Percentiles rank a stretch among this genome's conserved stretches.
Conservation (phyloP, 2,888 invertebrate genomes). For the Beris chalybata region DNA sequence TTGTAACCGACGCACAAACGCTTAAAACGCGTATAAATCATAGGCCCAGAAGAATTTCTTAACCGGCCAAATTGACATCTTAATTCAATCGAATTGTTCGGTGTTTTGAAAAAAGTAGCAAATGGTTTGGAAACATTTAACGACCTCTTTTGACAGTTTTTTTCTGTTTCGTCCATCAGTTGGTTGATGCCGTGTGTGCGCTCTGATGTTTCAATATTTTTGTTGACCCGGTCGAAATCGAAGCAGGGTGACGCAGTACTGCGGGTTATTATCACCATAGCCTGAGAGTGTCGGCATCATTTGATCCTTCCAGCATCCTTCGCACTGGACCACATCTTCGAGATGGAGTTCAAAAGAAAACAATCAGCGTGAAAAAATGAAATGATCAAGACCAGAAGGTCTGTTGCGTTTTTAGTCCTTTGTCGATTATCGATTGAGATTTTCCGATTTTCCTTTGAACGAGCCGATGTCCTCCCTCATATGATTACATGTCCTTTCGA, state of each 20-base stretch:
- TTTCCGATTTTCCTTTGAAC: conserved; percentile 27
- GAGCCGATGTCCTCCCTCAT: conserved; percentile 17
- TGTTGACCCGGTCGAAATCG: conserved; percentile 15
- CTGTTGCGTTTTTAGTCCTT: conserved; percentile 27
- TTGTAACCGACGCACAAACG: neutral
- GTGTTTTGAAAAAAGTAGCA: conserved; percentile 20
- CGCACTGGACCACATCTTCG: no score
- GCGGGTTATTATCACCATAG: conserved; percentile 32
- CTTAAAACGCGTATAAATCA: conserved; percentile 16
- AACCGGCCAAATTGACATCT: conserved; percentile 6
- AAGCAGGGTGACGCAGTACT: conserved; percentile 13
- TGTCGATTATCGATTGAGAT: conserved; percentile 31
- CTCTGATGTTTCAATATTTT: conserved; percentile 32
- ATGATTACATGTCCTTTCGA: conserved; percentile 17
- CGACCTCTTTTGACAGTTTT: conserved; percentile 31
- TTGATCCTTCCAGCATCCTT: conserved; percentile 21
- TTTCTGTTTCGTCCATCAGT: neutral
- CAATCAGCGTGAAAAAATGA: conserved; percentile 15
- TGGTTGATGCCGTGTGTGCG: conserved; percentile 20
- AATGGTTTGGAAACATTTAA: conserved; percentile 32
- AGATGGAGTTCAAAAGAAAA: conserved; percentile 3
- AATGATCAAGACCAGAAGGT: conserved; percentile 32
- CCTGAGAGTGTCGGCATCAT: conserved; percentile 10
- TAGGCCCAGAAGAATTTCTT: conserved; percentile 13
- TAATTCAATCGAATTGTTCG: conserved; percentile 9